Base-by-base conservation (phyloP, 1,140 invertebrate species). In the Hycleus phaleratus region DNA sequence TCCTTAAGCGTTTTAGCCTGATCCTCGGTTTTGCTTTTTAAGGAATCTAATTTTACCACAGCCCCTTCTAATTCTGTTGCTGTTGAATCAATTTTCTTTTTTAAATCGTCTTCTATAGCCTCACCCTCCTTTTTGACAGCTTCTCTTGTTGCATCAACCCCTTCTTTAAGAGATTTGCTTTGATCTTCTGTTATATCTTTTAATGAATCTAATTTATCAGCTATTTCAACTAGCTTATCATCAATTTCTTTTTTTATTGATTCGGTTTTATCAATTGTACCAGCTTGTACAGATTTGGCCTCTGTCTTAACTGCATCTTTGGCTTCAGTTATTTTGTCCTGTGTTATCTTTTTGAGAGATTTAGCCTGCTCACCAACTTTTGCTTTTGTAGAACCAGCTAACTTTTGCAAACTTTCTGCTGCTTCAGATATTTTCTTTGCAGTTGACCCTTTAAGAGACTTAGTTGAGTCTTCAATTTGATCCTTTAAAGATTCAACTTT, bases 1-100 rank as follows among this genome's bases (percentile, higher is more conserved):
- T 64, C 51, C 44, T 58, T 46, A 40, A 46, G 46, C 8, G 61
- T 25, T 49, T 10, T n/a, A n/a, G 40, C 61, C 46, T 64, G 61
- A 25, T 64, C 59, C 24, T 58, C 57, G n/a, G 61, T 54, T 53
- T 55, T 61, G 12, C 59, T 40, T 46, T 55, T 39, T 39, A 64
- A 59, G 18, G 53, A 18, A 38, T 51, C 56, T n/a, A 25, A 12
- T 52, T 56, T 7, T 7, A 32, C 32, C 4, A 7, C 7, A 32
- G 32, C 32, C 44, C 24, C 58, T 44, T 25, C 4, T 32, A 32
- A 32, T 32, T 32, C 32, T 32, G 4, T 32, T 5, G 7, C 32
- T 7, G 18, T 18, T 18, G 32, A 32, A 5, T 32, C 32, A 7
- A 7, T 32, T 32, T 7, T 7, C 7, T 32, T 32, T 32, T 32